These are phyloP conservation scores for Lontra canadensis DNA, from an alignment of 2,113 vertebrate genomes.

Conservation along the genomic window DNA sequence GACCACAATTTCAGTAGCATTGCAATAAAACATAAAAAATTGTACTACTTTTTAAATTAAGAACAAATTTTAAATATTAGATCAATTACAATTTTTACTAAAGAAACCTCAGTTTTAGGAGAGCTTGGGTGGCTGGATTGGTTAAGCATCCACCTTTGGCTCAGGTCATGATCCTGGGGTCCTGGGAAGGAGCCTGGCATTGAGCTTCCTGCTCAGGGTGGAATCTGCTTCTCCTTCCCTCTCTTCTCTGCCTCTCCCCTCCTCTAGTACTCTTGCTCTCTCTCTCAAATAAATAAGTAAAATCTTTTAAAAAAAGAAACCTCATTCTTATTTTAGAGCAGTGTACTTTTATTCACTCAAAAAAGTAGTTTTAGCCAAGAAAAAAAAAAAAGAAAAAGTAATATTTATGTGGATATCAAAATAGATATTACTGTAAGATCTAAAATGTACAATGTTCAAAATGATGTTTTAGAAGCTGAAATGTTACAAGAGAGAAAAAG, in stretches of 20 bases:
- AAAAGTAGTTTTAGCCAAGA: background rate
- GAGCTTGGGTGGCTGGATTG: background rate
- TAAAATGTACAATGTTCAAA: slow-evolving; percentile 24
- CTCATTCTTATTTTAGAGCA: background rate
- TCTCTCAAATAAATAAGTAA: background rate
- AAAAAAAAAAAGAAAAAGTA: background rate
- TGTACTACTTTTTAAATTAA: background rate
- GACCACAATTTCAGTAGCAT: background rate
- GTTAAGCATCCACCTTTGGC: background rate
- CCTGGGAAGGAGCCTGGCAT: background rate
- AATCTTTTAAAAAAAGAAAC: background rate
- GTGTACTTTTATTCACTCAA: background rate
- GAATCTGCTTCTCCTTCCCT: background rate
- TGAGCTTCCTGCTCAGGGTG: background rate
- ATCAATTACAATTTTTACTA: background rate
- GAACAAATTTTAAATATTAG: background rate
- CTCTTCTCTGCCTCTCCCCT: background rate
- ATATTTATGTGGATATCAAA: background rate
- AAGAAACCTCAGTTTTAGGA: background rate
- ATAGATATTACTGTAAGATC: background rate
- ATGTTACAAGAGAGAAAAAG: slow-evolving; percentile 6
- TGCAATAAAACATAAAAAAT: background rate
- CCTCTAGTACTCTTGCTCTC: background rate
- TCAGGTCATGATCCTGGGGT: background rate
- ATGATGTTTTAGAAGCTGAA: slow-evolving; percentile 39